Evolutionary conservation across 64 coral and sea anemone species (phyloP), one percentile per base, ranked within the genome.

Genomic region (Montipora sp.): DNA sequence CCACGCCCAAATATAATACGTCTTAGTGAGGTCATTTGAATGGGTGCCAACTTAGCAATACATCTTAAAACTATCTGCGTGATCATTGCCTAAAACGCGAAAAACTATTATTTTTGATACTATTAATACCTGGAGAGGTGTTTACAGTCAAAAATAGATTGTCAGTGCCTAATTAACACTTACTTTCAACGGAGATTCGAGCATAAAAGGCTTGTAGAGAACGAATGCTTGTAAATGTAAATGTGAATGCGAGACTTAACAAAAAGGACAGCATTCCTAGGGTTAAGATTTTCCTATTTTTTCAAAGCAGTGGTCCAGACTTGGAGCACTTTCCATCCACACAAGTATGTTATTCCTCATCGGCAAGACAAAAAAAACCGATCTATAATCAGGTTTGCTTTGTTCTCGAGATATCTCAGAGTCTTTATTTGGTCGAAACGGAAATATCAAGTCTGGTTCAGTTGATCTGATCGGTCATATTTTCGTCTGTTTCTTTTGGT

Each of bases 141-240:
- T 70, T 84, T 47, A 14, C 24, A 16, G 65, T 21, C 82, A 47
- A 84, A 84, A 84, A 50, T 84, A 84, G 82, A 71, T 49, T 84
- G 61, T 84, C 82, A 69, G 20, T 84, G 65, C 82, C 82, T 27
- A 84, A 84, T 84, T 84, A 84, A 70, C 82, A 49, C 82, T 84
- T 46, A 48, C 47, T 84, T 70, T 84, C 53, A 55, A 59, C 21
- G 53, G 57, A 10, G 20, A 57, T 6, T 57, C 11, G 11, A 57
- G 8, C 1, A 50, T 50, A 50, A 50, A 51, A 51, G 10, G 36
- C 36, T 36, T 36, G 36, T 2, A 2, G 36, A 36, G 36, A 36
- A 36, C 36, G 36, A 36, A 36, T 36, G 36, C 36, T 36, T 36
- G 36, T 36, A 36, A 36, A 36, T 36, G 36, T 36, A 36, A 36